Base-by-base conservation (phyloP, 1,140 invertebrate genomes). In the Adelges cooleyi region DNA sequence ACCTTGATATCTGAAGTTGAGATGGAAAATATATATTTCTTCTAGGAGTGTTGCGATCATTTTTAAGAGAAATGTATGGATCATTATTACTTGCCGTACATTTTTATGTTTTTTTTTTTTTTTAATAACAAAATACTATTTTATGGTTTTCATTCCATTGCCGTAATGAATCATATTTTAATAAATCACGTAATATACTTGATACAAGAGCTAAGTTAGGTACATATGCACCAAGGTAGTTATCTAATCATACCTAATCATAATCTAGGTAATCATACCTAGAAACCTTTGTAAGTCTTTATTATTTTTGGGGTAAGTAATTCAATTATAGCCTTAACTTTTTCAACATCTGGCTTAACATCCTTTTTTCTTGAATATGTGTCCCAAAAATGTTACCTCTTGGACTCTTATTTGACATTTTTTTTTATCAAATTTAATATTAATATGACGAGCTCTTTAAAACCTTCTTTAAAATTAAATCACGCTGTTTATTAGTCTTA, bases 251-350 rank as follows among this genome's bases (percentile, higher is more conserved):
- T n/a, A n/a, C n/a, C n/a, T n/a, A n/a, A n/a, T n/a, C n/a, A n/a
- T n/a, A n/a, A n/a, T n/a, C n/a, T n/a, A n/a, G n/a, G n/a, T 77
- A 2, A 75, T 66, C 67, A 76, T 71, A 4, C 76, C 77, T 38
- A 78, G 51, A 67, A 78, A 72, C 68, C 71, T 71, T 67, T 73
- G 67, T 8, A 80, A 53, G 11, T 76, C 70, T 62, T 72, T 74
- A 74, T 71, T 17, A 72, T 38, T 66, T 51, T 54, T 2, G 65
- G 49, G 10, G 38, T 36, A 29, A 42, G 67, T 25, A 72, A 68
- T 36, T 73, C 65, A 36, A 51, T 38, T 23, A 80, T 75, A 15
- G 74, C 71, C 65, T 69, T 36, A 11, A 78, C 66, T 66, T 74
- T 74, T 10, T 69, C 70, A 36, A 56, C 56, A 67, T 74, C 70